A percentile compares a stretch with the other conserved stretches of the same genome.
Evolutionary conservation across 2,888 invertebrate genomes (phyloP).

Genomic region (Noctua janthina): DNA sequence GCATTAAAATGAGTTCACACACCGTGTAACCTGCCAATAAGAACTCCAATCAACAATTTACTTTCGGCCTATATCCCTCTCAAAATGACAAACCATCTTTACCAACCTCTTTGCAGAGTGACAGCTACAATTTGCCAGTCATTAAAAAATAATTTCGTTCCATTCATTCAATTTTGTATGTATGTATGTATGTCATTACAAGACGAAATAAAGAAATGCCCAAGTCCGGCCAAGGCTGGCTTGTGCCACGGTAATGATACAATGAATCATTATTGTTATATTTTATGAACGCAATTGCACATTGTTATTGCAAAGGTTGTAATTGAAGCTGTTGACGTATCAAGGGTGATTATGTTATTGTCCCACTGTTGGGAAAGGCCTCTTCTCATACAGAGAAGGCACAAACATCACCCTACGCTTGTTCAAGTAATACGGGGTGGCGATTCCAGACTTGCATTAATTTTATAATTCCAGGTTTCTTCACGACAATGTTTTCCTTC

Average conservation of each 20-base stretch:
- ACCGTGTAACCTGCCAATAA: constrained; percentile 38
- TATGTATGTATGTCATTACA: constrained; percentile 32
- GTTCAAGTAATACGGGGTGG: too few species aligned
- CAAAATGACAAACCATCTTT: constrained; percentile 38
- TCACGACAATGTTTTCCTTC: too few species aligned
- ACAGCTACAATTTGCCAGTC: constrained; percentile 59
- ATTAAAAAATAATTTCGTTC: constrained; percentile 59
- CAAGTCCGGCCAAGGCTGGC: constrained; percentile 58
- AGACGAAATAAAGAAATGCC: constrained; percentile 57
- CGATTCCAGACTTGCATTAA: too few species aligned
- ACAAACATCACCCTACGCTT: too few species aligned
- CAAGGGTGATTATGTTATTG: constrained; percentile 23
- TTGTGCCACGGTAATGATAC: constrained; percentile 54
- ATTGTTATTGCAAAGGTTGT: constrained; percentile 27
- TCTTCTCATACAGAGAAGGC: too few species aligned
- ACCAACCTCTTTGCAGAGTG: constrained; percentile 18
- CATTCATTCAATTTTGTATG: constrained; percentile 47
- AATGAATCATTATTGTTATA: constrained; percentile 53
- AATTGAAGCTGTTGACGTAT: constrained; percentile 37
- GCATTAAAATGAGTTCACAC: not conserved
- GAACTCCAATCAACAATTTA: constrained; percentile 50
- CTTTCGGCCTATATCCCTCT: constrained; percentile 18
- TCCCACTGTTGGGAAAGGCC: constrained; percentile 2
- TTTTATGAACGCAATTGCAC: constrained; percentile 37
- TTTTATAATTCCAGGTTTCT: too few species aligned